Percentiles rank a stretch among this genome's conserved stretches.
These are phyloP conservation scores for Synchiropus splendidus DNA, from an alignment of 2,113 vertebrate genomes.

Conservation along the genomic window DNA sequence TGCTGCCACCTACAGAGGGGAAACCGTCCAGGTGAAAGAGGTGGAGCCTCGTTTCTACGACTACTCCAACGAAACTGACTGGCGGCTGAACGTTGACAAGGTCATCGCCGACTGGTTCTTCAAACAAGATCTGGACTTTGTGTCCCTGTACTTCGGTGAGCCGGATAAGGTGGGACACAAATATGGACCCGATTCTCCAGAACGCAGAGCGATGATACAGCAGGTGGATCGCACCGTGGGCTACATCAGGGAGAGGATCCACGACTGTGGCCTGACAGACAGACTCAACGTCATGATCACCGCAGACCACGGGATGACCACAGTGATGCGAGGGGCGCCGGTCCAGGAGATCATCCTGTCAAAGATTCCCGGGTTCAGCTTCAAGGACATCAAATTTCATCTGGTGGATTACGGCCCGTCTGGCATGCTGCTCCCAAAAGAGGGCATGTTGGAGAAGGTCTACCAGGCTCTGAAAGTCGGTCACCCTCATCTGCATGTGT, in stretches of 20 bases:
- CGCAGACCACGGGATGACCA: constrained; percentile 80
- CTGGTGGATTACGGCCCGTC: constrained; percentile 79
- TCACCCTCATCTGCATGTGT: constrained; percentile 76
- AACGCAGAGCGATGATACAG: constrained; percentile 65
- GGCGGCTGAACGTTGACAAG: constrained; percentile 70
- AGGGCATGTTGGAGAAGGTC: constrained; percentile 74
- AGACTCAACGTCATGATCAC: constrained; percentile 77
- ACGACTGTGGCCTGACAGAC: constrained; percentile 37
- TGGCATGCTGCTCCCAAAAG: constrained; percentile 76
- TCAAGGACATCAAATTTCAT: constrained; percentile 73
- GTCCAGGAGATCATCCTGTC: constrained; percentile 60
- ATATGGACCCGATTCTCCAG: constrained; percentile 69
- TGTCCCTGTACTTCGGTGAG: constrained; percentile 83
- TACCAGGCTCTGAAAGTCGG: constrained; percentile 65
- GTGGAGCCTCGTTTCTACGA: constrained; percentile 66
- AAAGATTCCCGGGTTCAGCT: constrained; percentile 64
- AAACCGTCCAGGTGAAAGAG: constrained; percentile 49
- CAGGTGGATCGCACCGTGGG: constrained; percentile 81
- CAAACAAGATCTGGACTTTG: constrained; percentile 66
- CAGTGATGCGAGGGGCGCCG: constrained; percentile 33
- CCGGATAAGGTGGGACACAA: constrained; percentile 74
- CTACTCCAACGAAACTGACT: constrained; percentile 69
- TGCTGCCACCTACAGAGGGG: constrained; percentile 69
- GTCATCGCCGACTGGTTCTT: constrained; percentile 71
- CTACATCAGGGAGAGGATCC: constrained; percentile 66